Conservation (phyloP, 2,113 vertebrate genomes). For the Carassius carassius region DNA sequence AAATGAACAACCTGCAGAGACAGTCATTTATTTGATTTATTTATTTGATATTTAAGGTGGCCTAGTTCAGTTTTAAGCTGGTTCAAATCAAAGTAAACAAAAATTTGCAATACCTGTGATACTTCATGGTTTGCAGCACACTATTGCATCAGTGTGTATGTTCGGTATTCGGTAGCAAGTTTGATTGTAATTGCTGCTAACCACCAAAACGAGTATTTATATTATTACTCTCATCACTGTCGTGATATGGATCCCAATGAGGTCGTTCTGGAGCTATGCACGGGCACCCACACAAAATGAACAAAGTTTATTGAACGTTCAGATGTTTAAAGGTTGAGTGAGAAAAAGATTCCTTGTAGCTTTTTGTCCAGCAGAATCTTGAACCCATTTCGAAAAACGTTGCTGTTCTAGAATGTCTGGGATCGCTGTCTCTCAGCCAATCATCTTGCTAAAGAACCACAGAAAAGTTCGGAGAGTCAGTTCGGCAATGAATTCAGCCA, state of each 20-base stretch:
- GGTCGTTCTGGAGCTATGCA: background rate
- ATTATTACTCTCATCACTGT: constrained; percentile 11
- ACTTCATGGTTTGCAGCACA: background rate
- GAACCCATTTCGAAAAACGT: constrained; percentile 19
- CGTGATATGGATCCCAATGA: background rate
- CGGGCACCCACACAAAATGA: background rate
- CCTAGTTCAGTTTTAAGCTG: background rate
- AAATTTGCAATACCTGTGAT: background rate
- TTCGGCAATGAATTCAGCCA: constrained; percentile 14
- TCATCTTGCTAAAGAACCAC: constrained; percentile 26
- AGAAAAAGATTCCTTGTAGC: background rate
- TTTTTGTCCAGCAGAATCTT: constrained; percentile 18
- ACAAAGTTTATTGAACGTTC: background rate
- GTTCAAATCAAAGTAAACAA: constrained; percentile 4
- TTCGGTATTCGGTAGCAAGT: background rate
- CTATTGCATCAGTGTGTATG: background rate
- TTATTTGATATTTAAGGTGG: background rate
- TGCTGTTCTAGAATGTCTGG: constrained; percentile 9
- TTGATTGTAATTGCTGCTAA: constrained; percentile 1
- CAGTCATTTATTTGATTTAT: background rate
- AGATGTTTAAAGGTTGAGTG: constrained; percentile 18
- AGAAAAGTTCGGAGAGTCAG: background rate
- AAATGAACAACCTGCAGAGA: background rate
- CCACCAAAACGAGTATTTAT: constrained; percentile 22
- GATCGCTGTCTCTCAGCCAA: constrained; percentile 28